Conservation (phyloP, 2,888 invertebrate species). For the Drosophila emarginata region DNA sequence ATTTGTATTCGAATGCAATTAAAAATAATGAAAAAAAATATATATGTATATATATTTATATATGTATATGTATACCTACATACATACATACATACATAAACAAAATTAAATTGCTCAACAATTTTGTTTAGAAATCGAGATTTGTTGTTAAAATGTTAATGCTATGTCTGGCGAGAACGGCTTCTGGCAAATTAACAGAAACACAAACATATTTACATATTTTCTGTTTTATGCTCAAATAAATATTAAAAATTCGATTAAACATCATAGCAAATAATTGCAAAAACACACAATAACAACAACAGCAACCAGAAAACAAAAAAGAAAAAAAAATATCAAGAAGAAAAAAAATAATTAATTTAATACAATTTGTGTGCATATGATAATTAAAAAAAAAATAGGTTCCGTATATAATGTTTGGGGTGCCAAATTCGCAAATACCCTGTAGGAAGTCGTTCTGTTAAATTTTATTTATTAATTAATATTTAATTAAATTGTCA, state of each 20-base stretch:
- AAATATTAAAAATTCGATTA: slow-evolving; percentile 54
- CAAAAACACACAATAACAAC: slow-evolving; percentile 42
- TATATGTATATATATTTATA: too few relatives aligned
- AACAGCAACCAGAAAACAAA: slow-evolving; percentile 14
- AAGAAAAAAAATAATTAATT: slow-evolving; percentile 12
- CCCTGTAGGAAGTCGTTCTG: background rate
- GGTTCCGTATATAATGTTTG: background rate
- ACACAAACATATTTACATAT: slow-evolving; percentile 18
- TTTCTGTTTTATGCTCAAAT: slow-evolving; percentile 48
- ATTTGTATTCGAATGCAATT: slow-evolving; percentile 69
- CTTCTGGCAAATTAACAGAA: slow-evolving; percentile 1
- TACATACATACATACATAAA: too few relatives aligned
- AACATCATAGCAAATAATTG: slow-evolving; percentile 62
- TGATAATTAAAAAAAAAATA: slow-evolving; percentile 55
- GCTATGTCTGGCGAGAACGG: slow-evolving; percentile 2
- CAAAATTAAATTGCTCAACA: slow-evolving; percentile 35
- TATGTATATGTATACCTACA: too few relatives aligned
- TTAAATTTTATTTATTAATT: too few relatives aligned
- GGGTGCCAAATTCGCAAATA: background rate
- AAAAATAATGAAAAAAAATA: slow-evolving; percentile 26
- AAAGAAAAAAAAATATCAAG: slow-evolving; percentile 20
- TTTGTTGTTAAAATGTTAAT: slow-evolving; percentile 18
- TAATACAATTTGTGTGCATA: slow-evolving; percentile 49
- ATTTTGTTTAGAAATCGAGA: slow-evolving; percentile 42
- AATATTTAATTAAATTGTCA: too few relatives aligned